Percentiles rank a stretch among this genome's conserved stretches.
phyloP scores from a whole-genome alignment of 2,113 vertebrate genomes.

The Perccottus glenii region DNA sequence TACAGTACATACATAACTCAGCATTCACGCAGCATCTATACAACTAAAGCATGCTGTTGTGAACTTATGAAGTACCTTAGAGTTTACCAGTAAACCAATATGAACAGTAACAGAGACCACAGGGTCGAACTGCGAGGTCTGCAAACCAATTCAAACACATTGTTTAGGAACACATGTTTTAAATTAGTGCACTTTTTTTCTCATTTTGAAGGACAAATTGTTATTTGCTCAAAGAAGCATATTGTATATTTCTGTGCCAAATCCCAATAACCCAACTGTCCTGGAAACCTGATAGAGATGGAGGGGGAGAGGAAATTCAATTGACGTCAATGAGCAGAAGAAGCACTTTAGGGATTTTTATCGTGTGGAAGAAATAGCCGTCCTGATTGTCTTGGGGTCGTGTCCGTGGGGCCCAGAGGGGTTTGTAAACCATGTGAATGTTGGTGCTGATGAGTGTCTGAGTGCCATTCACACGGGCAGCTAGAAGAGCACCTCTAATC shows the following conservation, averaged over 20 bases:
- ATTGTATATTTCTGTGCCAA: conserved; percentile 32
- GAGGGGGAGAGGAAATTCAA: conserved; percentile 8
- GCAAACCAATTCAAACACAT: conserved; percentile 51
- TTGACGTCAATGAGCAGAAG: conserved; percentile 69
- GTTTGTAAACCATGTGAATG: conserved; percentile 59
- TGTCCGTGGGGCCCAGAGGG: conserved; percentile 33
- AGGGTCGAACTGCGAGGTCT: conserved; percentile 20
- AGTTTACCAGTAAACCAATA: conserved; percentile 62
- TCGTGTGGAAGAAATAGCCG: conserved; percentile 56
- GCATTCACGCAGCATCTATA: conserved; percentile 29
- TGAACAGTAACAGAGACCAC: conserved; percentile 16
- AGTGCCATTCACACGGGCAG: conserved; percentile 45
- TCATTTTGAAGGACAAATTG: neutral
- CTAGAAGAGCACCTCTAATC: conserved; percentile 55
- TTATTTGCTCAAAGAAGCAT: conserved; percentile 32
- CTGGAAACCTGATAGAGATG: conserved; percentile 50
- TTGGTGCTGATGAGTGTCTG: conserved; percentile 48
- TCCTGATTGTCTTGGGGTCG: conserved; percentile 70
- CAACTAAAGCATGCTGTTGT: conserved; percentile 54
- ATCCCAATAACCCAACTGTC: conserved; percentile 41
- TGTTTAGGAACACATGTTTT: conserved; percentile 4
- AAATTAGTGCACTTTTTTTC: conserved; percentile 12
- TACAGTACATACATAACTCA: conserved; percentile 27
- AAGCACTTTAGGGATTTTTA: conserved; percentile 53
- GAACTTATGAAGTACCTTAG: conserved; percentile 71